These are phyloP conservation scores for Bombus pascuorum DNA, from an alignment of 1,140 invertebrate genomes.

Conservation along the genomic window DNA sequence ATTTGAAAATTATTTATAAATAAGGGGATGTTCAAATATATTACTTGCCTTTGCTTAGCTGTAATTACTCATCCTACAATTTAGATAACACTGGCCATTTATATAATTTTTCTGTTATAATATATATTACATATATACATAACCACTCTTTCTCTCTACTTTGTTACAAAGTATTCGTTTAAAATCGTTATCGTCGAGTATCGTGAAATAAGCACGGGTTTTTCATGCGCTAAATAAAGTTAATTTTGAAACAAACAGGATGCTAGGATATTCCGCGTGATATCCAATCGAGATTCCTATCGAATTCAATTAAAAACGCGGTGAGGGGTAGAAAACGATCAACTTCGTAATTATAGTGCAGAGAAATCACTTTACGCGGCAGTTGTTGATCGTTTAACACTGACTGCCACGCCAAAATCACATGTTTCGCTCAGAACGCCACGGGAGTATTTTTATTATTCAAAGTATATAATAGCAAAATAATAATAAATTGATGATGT, in stretches of 20 bases:
- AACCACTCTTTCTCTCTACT: fast-evolving
- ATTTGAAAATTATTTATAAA: no score
- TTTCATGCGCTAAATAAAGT: neutral
- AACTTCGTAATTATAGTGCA: neutral
- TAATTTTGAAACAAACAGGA: neutral
- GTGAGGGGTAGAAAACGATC: neutral
- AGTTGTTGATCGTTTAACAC: neutral
- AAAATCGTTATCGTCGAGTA: neutral
- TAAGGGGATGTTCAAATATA: no score
- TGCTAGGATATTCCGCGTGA: neutral
- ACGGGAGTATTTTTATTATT: no score
- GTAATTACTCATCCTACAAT: no score
- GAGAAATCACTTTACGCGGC: neutral
- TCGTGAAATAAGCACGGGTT: neutral
- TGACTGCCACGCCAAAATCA: no score
- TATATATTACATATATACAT: no score
- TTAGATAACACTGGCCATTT: no score
- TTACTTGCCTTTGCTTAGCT: no score
- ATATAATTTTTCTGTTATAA: no score
- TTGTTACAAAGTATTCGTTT: neutral
- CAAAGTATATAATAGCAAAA: no score
- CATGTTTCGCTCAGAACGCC: no score
- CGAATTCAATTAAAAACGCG: neutral
- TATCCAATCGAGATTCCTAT: neutral
- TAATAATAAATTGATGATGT: no score